These are phyloP conservation scores for Nerophis lumbriciformis DNA, from an alignment of 2,113 vertebrate species.

Conservation along the genomic window DNA sequence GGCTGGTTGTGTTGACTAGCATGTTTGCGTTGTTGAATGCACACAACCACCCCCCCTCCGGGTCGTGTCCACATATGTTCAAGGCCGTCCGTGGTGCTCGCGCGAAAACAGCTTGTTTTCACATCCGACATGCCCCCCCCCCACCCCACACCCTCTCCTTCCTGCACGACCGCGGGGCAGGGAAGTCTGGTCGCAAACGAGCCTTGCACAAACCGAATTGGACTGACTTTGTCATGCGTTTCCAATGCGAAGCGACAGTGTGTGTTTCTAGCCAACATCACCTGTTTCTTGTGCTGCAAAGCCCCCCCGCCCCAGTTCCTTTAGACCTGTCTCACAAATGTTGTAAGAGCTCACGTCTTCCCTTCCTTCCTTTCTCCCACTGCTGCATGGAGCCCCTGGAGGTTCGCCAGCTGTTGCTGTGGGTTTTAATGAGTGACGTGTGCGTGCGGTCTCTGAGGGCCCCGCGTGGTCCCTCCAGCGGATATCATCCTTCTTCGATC, in stretches of 20 bases:
- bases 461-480: conserved; percentile 21
- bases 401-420: conserved; percentile 37
- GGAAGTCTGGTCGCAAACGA: conserved; percentile 36
- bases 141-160: background rate
- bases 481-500: conserved; percentile 23
- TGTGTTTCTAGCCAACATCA: conserved; percentile 63
- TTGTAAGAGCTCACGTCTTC: conserved; percentile 20
- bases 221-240: conserved; percentile 65
- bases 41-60: background rate
- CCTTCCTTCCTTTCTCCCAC: conserved; percentile 10
- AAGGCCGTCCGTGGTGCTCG: too few species aligned
- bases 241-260: conserved; percentile 62
- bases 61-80: background rate
- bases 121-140: too few species aligned
- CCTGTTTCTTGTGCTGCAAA: conserved; percentile 51
- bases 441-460: conserved; percentile 17
- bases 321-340: conserved; percentile 33
- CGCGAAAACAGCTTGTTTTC: too few species aligned
- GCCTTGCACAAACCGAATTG: conserved; percentile 58
- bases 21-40: background rate
- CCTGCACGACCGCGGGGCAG: conserved; percentile 17
- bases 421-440: conserved; percentile 50
- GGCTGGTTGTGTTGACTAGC: background rate
- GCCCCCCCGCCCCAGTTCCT: background rate
- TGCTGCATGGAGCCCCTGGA: conserved; percentile 15